Percentiles rank a stretch among this genome's conserved stretches.
Conservation (phyloP, 2,113 vertebrate species). For the Grantiella picta region DNA sequence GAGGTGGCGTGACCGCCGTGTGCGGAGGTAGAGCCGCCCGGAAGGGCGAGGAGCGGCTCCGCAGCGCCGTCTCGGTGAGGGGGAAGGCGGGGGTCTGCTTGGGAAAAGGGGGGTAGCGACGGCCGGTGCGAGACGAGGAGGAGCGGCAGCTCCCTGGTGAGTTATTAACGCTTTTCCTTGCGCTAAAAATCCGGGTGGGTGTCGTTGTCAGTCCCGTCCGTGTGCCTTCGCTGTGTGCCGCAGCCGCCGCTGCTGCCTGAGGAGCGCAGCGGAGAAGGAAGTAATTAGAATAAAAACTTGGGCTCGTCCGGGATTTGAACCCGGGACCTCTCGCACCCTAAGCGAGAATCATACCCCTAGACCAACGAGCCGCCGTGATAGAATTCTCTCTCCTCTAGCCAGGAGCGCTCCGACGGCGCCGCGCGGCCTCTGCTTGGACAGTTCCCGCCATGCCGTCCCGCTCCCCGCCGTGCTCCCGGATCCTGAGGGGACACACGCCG, state of each 20-base stretch:
- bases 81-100: accelerated
- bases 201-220: accelerated
- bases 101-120: accelerated
- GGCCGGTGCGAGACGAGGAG: background rate
- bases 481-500: background rate
- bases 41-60: background rate
- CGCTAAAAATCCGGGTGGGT: accelerated
- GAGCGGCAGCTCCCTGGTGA: accelerated
- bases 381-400: accelerated
- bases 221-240: accelerated
- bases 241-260: accelerated
- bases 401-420: accelerated
- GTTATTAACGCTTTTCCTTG: accelerated
- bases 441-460: accelerated
- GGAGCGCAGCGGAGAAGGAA: accelerated
- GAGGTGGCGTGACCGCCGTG: no score
- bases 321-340: constrained; percentile 71
- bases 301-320: constrained; percentile 74
- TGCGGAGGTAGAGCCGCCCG: accelerated
- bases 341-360: constrained; percentile 77
- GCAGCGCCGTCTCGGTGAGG: no score
- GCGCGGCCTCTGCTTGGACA: accelerated
- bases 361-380: background rate
- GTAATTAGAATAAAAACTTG: accelerated
- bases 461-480: accelerated